These are phyloP conservation scores for Malurus elegans DNA, from an alignment of 2,113 vertebrate genomes.

Conservation along the genomic window DNA sequence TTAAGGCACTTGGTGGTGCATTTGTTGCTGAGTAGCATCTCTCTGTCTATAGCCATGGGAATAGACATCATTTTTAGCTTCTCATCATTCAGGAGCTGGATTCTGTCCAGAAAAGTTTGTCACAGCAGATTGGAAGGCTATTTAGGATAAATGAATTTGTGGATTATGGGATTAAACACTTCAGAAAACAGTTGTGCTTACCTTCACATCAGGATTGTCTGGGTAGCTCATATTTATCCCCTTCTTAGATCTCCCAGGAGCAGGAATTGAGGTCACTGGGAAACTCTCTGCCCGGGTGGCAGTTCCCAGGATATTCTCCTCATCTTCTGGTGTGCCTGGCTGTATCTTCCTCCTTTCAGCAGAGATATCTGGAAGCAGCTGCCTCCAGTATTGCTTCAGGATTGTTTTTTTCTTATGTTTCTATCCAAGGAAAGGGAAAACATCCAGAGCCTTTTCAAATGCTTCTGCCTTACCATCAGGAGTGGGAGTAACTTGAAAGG, in stretches of 20 bases:
- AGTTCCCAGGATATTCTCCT: neutral
- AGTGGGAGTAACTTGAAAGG: neutral
- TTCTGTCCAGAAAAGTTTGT: slow-evolving; percentile 3
- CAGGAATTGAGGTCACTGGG: neutral
- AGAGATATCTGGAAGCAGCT: neutral
- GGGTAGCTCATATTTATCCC: neutral
- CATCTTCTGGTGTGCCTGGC: neutral
- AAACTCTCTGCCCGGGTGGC: neutral
- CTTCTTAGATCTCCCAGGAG: neutral
- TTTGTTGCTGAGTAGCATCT: slow-evolving; percentile 51
- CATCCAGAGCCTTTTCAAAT: neutral
- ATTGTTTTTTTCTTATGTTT: neutral
- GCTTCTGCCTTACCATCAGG: neutral
- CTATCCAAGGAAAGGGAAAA: neutral
- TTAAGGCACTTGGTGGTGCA: slow-evolving; percentile 10
- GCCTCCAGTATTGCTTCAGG: neutral
- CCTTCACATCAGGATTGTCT: neutral
- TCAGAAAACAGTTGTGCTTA: neutral
- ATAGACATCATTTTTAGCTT: slow-evolving; percentile 38
- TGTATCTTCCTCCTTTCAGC: neutral
- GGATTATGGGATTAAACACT: neutral
- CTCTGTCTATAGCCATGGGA: slow-evolving; percentile 36
- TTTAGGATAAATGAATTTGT: neutral
- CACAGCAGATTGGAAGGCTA: neutral
- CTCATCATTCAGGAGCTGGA: neutral